Evolutionary conservation across 2,797 vertebrate species (phyloP).

Genomic region (Coluber constrictor): DNA sequence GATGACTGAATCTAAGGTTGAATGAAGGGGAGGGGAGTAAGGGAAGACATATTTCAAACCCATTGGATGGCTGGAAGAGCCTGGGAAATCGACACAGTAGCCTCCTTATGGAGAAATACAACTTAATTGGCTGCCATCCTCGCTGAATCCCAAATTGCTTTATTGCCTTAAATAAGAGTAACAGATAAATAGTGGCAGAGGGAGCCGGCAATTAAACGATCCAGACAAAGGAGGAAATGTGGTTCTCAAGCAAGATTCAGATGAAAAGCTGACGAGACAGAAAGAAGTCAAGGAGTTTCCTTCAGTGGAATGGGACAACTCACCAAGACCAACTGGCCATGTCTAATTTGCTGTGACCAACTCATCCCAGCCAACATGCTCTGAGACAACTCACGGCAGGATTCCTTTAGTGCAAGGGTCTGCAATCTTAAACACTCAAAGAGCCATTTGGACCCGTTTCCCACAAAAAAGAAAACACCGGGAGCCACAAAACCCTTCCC

Average conservation of each 20-base stretch:
- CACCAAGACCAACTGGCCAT: no score
- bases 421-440: no score
- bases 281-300: background rate
- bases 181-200: slow-evolving; percentile 24
- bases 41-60: background rate
- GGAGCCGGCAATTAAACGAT: slow-evolving; percentile 11
- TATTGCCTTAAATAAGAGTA: slow-evolving; percentile 35
- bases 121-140: background rate
- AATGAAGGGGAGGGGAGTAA: background rate
- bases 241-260: background rate
- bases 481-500: no score
- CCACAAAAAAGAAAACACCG: no score
- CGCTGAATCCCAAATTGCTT: slow-evolving; percentile 19
- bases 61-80: background rate
- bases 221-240: background rate
- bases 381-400: no score
- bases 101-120: background rate
- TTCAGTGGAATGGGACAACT: background rate
- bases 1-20: slow-evolving; percentile 45
- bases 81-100: background rate
- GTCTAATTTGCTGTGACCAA: no score
- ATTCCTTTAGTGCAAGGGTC: no score
- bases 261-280: background rate
- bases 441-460: no score
- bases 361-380: no score